phyloP scores from a whole-genome alignment of 2,888 invertebrate genomes.

The Cheilosia grossa region DNA sequence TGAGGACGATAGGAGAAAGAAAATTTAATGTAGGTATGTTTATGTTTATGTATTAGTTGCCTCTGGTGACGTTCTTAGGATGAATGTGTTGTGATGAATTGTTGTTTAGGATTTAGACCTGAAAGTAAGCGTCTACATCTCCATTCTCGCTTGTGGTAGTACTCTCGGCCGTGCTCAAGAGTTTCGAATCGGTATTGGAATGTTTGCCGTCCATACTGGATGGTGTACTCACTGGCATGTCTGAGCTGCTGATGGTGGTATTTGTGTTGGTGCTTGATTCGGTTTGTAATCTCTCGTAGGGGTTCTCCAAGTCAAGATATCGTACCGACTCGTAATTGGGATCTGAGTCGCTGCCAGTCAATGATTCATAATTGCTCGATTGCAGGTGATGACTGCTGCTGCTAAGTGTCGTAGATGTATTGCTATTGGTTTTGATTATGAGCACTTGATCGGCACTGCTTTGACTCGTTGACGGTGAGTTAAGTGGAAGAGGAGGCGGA shows the following conservation, averaged over 20 bases:
- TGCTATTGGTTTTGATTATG: conserved; percentile 76
- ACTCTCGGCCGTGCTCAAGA: conserved; percentile 65
- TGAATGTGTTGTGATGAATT: conserved; percentile 53
- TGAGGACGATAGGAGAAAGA: conserved; percentile 24
- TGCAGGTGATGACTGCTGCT: conserved; percentile 83
- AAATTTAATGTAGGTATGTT: conserved; percentile 28
- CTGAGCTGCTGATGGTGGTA: conserved; percentile 65
- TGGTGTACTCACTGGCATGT: conserved; percentile 66
- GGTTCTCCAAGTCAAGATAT: conserved; percentile 88
- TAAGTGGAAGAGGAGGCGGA: conserved; percentile 63
- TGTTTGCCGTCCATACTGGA: conserved; percentile 63
- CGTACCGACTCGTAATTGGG: conserved; percentile 93
- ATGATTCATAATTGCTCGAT: conserved; percentile 91
- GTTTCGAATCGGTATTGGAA: conserved; percentile 62
- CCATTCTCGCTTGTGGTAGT: conserved; percentile 77
- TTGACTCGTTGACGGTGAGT: conserved; percentile 73
- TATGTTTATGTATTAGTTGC: conserved; percentile 59
- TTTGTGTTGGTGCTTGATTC: conserved; percentile 78
- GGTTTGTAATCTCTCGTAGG: conserved; percentile 86
- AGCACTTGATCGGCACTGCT: conserved; percentile 71
- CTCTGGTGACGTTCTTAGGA: conserved; percentile 67
- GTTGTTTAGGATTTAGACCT: conserved; percentile 78
- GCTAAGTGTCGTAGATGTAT: conserved; percentile 78
- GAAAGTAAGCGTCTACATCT: conserved; percentile 83
- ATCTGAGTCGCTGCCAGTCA: conserved; percentile 91